phyloP scores from a whole-genome alignment of 2,888 invertebrate species.

The Tipula confusa region DNA sequence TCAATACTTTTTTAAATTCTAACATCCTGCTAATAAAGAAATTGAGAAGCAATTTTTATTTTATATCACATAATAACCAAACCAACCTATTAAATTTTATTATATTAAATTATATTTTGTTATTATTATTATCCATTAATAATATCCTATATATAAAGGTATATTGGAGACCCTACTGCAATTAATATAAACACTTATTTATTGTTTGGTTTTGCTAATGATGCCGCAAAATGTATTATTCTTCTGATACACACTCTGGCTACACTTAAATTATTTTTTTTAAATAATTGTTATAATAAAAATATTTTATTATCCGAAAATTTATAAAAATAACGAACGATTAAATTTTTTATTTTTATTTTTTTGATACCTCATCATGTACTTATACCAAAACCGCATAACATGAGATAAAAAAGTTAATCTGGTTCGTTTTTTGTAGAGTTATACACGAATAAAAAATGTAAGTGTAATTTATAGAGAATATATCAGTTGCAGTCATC shows the following conservation, averaged over 20 bases:
- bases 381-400: neutral
- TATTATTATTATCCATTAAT: neutral
- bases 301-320: neutral
- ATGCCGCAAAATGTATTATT: neutral
- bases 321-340: neutral
- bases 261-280: neutral
- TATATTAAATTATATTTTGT: neutral
- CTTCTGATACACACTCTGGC: neutral
- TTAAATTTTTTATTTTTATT: neutral
- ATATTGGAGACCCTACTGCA: neutral
- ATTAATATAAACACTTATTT: slow-evolving; percentile 20
- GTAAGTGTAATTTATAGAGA: neutral
- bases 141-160: too few species aligned
- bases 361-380: neutral
- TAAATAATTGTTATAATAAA: slow-evolving; percentile 3
- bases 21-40: neutral
- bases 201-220: neutral
- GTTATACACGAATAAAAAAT: neutral
- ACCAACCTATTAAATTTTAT: neutral
- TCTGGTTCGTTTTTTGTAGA: neutral
- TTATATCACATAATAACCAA: neutral
- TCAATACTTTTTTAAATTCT: too few species aligned
- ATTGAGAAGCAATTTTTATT: neutral
- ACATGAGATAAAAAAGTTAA: neutral
- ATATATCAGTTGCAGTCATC: neutral